These are phyloP conservation scores for Calypte anna DNA, from an alignment of 2,113 vertebrate genomes.

Conservation along the genomic window DNA sequence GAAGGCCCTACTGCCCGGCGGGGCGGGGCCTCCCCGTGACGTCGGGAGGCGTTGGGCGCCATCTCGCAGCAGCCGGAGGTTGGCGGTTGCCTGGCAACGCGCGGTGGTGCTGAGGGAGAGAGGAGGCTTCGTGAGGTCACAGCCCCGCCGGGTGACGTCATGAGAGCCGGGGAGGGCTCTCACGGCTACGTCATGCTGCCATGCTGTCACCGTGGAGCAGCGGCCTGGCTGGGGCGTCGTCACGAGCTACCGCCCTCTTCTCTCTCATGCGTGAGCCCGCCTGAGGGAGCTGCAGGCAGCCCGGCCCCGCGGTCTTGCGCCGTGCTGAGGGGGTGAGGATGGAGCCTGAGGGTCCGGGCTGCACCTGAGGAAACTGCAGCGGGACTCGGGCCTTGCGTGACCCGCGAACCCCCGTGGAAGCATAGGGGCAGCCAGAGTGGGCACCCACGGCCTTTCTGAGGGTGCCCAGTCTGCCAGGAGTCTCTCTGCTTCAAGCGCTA, in stretches of 20 bases:
- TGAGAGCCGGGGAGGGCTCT: background rate
- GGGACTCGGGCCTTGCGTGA: background rate
- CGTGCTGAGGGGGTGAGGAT: rapidly evolving
- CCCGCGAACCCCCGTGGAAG: too few species aligned
- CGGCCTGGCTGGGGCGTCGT: rapidly evolving
- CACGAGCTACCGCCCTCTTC: rapidly evolving
- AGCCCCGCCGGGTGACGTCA: background rate
- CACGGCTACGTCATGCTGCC: rapidly evolving
- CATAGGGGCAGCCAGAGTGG: background rate
- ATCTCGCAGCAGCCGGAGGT: background rate
- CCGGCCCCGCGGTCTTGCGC: too few species aligned
- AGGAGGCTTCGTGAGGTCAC: background rate
- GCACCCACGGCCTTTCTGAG: background rate
- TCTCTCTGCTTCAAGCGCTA: rapidly evolving
- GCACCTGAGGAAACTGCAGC: rapidly evolving
- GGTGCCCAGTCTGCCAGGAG: rapidly evolving
- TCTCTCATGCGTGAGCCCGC: background rate
- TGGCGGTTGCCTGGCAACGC: background rate
- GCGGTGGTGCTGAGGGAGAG: rapidly evolving
- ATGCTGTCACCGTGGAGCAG: background rate
- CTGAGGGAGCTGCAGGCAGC: background rate
- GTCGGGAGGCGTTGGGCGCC: background rate
- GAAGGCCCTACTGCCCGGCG: rapidly evolving
- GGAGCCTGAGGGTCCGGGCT: too few species aligned
- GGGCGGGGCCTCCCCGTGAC: background rate